A percentile compares a stretch with the other conserved stretches of the same genome.
Conservation (phyloP, 2,888 invertebrate species). For the Baronia brevicornis region DNA sequence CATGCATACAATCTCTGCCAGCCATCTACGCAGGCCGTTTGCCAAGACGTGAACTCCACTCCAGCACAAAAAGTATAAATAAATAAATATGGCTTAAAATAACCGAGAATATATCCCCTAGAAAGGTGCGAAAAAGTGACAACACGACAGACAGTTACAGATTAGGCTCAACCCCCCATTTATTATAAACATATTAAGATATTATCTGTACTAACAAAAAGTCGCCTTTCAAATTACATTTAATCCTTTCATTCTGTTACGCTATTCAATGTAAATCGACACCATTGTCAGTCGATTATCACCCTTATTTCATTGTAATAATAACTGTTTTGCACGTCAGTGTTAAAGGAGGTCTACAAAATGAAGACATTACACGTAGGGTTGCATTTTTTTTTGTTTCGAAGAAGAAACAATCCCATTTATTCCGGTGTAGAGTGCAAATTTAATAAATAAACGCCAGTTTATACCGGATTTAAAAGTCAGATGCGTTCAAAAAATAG, state of each 20-base stretch:
- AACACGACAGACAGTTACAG: slow-evolving; percentile 66
- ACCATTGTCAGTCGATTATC: slow-evolving; percentile 26
- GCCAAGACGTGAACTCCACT: no score
- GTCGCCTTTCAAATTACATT: slow-evolving; percentile 48
- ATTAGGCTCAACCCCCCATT: slow-evolving; percentile 61
- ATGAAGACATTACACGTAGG: slow-evolving; percentile 28
- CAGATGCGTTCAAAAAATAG: slow-evolving; percentile 43
- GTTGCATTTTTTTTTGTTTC: slow-evolving; percentile 16
- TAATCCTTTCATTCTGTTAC: slow-evolving; percentile 54
- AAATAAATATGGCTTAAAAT: no score
- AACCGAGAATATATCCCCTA: no score
- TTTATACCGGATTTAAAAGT: slow-evolving; percentile 40
- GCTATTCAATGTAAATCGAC: slow-evolving; percentile 26
- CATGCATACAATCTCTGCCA: no score
- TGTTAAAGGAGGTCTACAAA: slow-evolving; percentile 16
- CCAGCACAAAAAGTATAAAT: no score
- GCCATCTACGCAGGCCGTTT: no score
- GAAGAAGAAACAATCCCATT: slow-evolving; percentile 12
- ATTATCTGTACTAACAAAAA: slow-evolving; percentile 54
- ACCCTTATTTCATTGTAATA: slow-evolving; percentile 15
- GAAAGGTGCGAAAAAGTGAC: slow-evolving; percentile 58
- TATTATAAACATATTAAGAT: slow-evolving; percentile 70
- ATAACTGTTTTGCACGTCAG: slow-evolving; percentile 15
- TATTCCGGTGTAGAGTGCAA: slow-evolving; percentile 11
- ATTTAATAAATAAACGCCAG: background rate